These are phyloP conservation scores for Strigops habroptila DNA, from an alignment of 2,113 vertebrate genomes.

Conservation along the genomic window DNA sequence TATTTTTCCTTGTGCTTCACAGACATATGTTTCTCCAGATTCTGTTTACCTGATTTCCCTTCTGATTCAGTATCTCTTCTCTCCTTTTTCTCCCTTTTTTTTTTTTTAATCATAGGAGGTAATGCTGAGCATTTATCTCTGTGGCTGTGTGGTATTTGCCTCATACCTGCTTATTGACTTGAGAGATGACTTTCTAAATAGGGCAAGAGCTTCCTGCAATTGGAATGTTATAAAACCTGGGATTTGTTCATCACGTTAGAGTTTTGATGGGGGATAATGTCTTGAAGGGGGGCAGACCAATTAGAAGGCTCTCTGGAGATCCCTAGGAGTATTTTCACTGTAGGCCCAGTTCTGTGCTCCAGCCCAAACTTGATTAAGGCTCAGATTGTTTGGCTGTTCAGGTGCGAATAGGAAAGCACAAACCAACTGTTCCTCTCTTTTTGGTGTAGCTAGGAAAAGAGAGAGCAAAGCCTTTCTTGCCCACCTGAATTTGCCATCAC, in stretches of 20 bases:
- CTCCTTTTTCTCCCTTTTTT: neutral
- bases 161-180: slow-evolving; percentile 3
- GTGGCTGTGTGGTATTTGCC: neutral
- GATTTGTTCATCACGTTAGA: neutral
- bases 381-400: neutral
- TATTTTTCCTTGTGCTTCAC: slow-evolving; percentile 21
- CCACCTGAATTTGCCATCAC: neutral
- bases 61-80: slow-evolving; percentile 49
- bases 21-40: slow-evolving; percentile 35
- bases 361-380: neutral
- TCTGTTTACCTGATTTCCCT: slow-evolving; percentile 56
- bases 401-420: neutral
- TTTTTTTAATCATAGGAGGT: neutral
- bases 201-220: neutral
- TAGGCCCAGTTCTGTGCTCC: neutral
- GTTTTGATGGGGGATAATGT: neutral
- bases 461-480: neutral
- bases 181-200: neutral
- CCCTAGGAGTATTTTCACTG: neutral
- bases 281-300: neutral
- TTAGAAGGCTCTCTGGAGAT: neutral
- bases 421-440: neutral
- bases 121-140: slow-evolving; percentile 38
- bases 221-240: neutral
- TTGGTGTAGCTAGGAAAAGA: neutral